Percentiles rank a stretch among this genome's conserved stretches.
Evolutionary conservation across 2,888 invertebrate genomes (phyloP).

Genomic region (Morpho helenor): DNA sequence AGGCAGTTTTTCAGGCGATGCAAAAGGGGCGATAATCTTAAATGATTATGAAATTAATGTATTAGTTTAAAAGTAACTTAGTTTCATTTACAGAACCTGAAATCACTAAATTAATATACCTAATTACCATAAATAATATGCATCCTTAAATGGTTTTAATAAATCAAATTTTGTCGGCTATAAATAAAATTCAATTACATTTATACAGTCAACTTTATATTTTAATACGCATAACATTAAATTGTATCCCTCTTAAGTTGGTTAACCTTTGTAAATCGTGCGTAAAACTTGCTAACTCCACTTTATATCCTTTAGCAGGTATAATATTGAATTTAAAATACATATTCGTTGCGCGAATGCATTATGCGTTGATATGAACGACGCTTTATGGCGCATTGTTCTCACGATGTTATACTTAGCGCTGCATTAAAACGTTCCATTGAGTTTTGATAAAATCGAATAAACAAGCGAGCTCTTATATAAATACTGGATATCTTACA

Average conservation of each 20-base stretch:
- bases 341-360: conserved; percentile 48
- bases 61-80: no score
- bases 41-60: no score
- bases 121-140: no score
- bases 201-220: background rate
- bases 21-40: no score
- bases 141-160: no score
- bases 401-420: conserved; percentile 58
- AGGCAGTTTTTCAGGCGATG: no score
- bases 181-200: background rate
- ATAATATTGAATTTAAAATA: conserved; percentile 59
- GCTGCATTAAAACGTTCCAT: conserved; percentile 59
- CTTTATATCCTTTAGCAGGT: conserved; percentile 29
- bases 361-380: conserved; percentile 65
- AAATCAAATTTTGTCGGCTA: no score
- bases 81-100: no score
- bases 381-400: conserved; percentile 74
- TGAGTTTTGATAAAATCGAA: conserved; percentile 50
- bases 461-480: background rate
- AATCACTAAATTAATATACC: no score
- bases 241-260: conserved; percentile 9
- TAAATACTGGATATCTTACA: background rate
- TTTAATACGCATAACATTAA: conserved; percentile 31
- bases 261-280: conserved; percentile 27
- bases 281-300: conserved; percentile 30